These are phyloP conservation scores for Pachypsylla venusta DNA, from an alignment of 1,140 invertebrate species.

Conservation along the genomic window DNA sequence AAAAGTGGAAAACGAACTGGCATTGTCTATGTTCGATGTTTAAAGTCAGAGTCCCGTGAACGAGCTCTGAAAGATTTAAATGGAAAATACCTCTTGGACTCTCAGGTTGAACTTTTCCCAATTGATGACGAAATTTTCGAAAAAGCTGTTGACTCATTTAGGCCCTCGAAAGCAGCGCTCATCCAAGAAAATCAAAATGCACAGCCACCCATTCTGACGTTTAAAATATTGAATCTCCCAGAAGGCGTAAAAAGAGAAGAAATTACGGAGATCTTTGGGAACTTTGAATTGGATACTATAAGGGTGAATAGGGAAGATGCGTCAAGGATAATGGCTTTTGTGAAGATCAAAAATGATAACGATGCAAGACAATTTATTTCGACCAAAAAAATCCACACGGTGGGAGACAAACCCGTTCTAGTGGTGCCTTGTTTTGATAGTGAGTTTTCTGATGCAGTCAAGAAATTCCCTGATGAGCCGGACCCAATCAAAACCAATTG, in stretches of 20 bases:
- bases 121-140: conserved; percentile 48
- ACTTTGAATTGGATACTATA: neutral
- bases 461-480: conserved; percentile 3
- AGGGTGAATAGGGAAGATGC: neutral
- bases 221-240: neutral
- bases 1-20: conserved; percentile 60
- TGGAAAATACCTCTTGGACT: conserved; percentile 41
- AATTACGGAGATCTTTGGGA: neutral
- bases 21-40: conserved; percentile 63
- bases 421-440: neutral
- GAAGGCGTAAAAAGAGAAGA: neutral
- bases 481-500: conserved; percentile 37
- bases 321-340: neutral
- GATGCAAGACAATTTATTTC: neutral
- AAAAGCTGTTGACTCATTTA: conserved; percentile 43
- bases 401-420: neutral
- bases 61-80: conserved; percentile 44
- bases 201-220: neutral
- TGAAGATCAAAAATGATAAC: neutral
- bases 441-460: neutral
- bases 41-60: conserved; percentile 44
- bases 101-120: conserved; percentile 40
- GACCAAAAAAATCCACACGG: neutral
- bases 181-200: neutral
- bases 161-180: conserved; percentile 25